Evolutionary conservation across 2,797 vertebrate genomes (phyloP).

Genomic region (Crocodylus rhombifer): DNA sequence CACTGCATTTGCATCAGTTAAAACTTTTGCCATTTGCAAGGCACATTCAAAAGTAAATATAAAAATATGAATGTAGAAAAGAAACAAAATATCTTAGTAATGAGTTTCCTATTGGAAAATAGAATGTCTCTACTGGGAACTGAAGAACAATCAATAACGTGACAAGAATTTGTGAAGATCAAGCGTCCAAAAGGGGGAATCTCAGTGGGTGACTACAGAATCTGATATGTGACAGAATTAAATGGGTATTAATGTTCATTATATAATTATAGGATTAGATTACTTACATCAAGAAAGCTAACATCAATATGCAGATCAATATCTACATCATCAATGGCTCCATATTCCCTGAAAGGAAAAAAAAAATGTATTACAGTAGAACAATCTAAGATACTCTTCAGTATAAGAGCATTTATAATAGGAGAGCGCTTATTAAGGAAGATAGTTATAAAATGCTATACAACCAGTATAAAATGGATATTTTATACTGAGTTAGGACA

Average conservation of each 20-base stretch:
- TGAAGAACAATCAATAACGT: background rate
- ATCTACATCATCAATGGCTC: slow-evolving; percentile 94
- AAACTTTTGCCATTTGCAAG: background rate
- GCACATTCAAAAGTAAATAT: background rate
- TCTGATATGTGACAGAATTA: slow-evolving; percentile 32
- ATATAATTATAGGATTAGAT: slow-evolving; percentile 44
- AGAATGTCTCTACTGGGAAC: background rate
- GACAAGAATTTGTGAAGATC: slow-evolving; percentile 1
- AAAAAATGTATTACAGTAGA: slow-evolving; percentile 64
- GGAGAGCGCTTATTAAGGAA: background rate
- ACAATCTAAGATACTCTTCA: slow-evolving; percentile 21
- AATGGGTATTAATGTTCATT: slow-evolving; percentile 43
- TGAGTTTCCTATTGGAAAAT: background rate
- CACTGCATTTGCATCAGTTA: background rate
- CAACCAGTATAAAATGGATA: slow-evolving; percentile 4
- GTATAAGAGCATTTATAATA: background rate
- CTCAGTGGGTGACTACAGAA: background rate
- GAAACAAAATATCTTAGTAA: background rate
- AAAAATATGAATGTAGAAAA: background rate
- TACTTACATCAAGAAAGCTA: slow-evolving; percentile 94
- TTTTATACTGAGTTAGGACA: slow-evolving; percentile 10
- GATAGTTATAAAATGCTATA: slow-evolving; percentile 22
- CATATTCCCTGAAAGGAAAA: slow-evolving; percentile 90
- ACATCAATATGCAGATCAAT: slow-evolving; percentile 93
- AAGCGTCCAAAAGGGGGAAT: background rate